Evolutionary conservation across 2,888 invertebrate genomes (phyloP), one percentile per base, ranked within the genome.

Genomic region (Drosophila stalkeri): DNA sequence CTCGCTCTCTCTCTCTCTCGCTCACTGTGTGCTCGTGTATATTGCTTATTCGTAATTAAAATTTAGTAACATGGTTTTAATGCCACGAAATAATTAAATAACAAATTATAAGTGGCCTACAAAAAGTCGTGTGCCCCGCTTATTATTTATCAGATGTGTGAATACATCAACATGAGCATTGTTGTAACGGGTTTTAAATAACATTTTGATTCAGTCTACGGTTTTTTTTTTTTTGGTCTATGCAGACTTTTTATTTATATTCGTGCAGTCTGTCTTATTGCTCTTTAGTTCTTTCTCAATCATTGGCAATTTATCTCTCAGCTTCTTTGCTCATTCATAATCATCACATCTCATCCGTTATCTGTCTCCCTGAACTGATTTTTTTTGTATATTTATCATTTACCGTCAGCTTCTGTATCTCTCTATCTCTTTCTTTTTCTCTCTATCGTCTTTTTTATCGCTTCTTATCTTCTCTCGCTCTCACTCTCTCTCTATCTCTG

Each of bases 21-120:
- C 64, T 20, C 18, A 9, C 27, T 3, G 1, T 31, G 4, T 5
- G 37, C 1, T 54, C 31, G n/a, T 31, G 35, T 60, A 27, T 23
- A 14, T 47, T n/a, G 35, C 43, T 66, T 31, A 54, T 46, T 61
- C 46, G 68, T 66, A 80, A 78, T 76, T 72, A 65, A 51, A 77
- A 62, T 69, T 60, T 62, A 49, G 55, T 41, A 55, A 64, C 65
- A 46, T 23, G 31, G n/a, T 35, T 56, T 27, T 43, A 66, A 37
- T 51, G 14, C 14, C 31, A 7, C 31, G 31, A 51, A 75, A 75
- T 75, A 65, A 44, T 71, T 62, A 75, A 63, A 63, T 33, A n/a
- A 11, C 31, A 20, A 20, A 44, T 51, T 62, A 52, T 18, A 52
- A 70, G 60, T 61, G 60, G 33, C 11, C 44, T 44, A 31, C 46